phyloP scores from a whole-genome alignment of 1,140 invertebrate species.

The Drosophila funebris region DNA sequence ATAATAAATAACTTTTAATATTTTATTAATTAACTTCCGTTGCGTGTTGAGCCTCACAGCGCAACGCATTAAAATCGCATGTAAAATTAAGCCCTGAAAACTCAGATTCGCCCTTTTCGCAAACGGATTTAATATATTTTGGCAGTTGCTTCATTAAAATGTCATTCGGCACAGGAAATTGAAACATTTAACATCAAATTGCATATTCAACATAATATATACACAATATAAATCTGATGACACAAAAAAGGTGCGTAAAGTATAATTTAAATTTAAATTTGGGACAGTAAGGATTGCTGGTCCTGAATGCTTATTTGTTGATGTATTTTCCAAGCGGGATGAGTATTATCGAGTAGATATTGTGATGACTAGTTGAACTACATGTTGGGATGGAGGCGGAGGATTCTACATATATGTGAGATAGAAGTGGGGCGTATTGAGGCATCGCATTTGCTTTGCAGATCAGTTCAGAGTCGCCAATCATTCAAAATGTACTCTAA shows the following conservation, averaged over 20 bases:
- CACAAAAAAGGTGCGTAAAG: conserved; percentile 55
- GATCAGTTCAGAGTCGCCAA: conserved; percentile 67
- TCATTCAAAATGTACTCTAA: conserved; percentile 80
- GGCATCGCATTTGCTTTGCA: conserved; percentile 70
- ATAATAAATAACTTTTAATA: conserved; percentile 82
- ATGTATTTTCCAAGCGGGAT: not conserved
- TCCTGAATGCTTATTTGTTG: not conserved
- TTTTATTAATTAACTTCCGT: conserved; percentile 82
- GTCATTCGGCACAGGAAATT: conserved; percentile 81
- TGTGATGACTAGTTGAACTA: conserved; percentile 45
- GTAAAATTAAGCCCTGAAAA: conserved; percentile 69
- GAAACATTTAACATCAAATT: conserved; percentile 73
- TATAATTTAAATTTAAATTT: conserved; percentile 20
- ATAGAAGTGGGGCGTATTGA: conserved; percentile 10
- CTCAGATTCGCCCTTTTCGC: conserved; percentile 30
- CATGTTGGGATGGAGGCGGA: conserved; percentile 19
- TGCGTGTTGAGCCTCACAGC: conserved; percentile 42
- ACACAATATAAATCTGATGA: conserved; percentile 44
- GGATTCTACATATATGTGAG: not conserved
- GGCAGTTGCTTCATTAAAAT: conserved; percentile 80
- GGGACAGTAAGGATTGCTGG: not conserved
- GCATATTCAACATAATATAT: conserved; percentile 42
- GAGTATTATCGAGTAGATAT: no score
- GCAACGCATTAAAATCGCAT: conserved; percentile 74
- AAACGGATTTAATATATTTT: conserved; percentile 58